Evolutionary conservation across 2,797 vertebrate species (phyloP).

Genomic region (Nannoperca obscura): DNA sequence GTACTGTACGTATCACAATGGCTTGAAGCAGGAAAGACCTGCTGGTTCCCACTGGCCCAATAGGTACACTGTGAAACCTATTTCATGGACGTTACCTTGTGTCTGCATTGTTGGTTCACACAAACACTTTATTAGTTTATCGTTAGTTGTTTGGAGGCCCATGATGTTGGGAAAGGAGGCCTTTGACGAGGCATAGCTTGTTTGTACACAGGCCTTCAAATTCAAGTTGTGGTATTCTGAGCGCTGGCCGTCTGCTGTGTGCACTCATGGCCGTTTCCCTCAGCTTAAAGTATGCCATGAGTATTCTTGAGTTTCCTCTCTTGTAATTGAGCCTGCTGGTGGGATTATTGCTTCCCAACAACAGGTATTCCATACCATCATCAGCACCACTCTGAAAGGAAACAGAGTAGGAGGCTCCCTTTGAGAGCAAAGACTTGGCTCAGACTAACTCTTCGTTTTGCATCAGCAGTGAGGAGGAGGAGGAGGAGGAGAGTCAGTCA

Average conservation of each 20-base stretch:
- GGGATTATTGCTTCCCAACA: slow-evolving; percentile 34
- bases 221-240: slow-evolving; percentile 14
- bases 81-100: slow-evolving; percentile 18
- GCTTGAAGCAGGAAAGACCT: not conserved
- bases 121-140: not conserved
- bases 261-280: slow-evolving; percentile 29
- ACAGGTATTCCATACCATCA: slow-evolving; percentile 64
- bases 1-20: not conserved
- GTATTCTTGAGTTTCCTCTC: slow-evolving; percentile 19
- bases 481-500: slow-evolving; percentile 41
- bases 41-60: not conserved
- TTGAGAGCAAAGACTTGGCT: slow-evolving; percentile 38
- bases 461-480: slow-evolving; percentile 39
- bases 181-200: slow-evolving; percentile 14
- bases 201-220: not conserved
- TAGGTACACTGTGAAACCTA: not conserved
- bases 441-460: slow-evolving; percentile 40
- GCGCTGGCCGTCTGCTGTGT: slow-evolving; percentile 14
- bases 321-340: slow-evolving; percentile 42
- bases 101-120: not conserved
- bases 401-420: slow-evolving; percentile 43
- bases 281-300: slow-evolving; percentile 40
- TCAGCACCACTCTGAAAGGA: slow-evolving; percentile 31
- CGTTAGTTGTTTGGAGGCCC: slow-evolving; percentile 16
- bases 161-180: slow-evolving; percentile 5